Evolutionary conservation across 1,140 invertebrate species (phyloP).

Genomic region (Atopsyche davidsoni): DNA sequence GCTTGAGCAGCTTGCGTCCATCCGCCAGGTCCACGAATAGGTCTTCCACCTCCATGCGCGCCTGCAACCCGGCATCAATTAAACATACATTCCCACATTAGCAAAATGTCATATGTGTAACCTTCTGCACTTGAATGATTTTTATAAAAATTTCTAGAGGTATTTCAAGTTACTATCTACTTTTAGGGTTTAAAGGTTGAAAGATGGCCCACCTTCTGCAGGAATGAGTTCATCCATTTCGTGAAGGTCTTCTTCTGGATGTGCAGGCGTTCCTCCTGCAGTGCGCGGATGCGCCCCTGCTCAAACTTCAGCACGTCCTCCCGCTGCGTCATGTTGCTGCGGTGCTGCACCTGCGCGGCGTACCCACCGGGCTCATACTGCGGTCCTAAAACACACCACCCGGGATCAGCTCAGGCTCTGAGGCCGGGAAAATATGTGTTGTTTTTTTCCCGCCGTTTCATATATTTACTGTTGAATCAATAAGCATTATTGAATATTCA

Average conservation of each 20-base stretch:
- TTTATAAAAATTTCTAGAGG: background rate
- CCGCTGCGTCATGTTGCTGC: conserved; percentile 77
- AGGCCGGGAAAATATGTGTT: background rate
- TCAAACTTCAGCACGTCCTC: conserved; percentile 93
- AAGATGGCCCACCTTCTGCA: conserved; percentile 75
- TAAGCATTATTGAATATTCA: no score
- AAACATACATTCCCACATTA: background rate
- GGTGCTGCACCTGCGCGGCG: conserved; percentile 49
- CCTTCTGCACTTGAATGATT: no score
- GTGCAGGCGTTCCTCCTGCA: conserved; percentile 93
- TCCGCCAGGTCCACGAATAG: conserved; percentile 94
- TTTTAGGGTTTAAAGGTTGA: background rate
- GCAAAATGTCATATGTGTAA: background rate
- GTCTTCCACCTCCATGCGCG: conserved; percentile 94
- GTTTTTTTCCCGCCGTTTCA: background rate
- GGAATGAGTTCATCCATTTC: conserved; percentile 99
- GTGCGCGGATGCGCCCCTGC: conserved; percentile 89
- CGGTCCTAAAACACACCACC: conserved; percentile 45
- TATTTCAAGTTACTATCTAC: conserved; percentile 10
- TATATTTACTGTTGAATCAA: no score
- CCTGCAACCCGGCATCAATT: conserved; percentile 45
- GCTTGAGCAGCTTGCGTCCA: conserved; percentile 90
- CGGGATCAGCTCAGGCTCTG: background rate
- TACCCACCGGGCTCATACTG: conserved; percentile 67
- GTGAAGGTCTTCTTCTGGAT: conserved; percentile 99